Conservation (phyloP, 2,113 vertebrate genomes). For the Alligator mississippiensis region DNA sequence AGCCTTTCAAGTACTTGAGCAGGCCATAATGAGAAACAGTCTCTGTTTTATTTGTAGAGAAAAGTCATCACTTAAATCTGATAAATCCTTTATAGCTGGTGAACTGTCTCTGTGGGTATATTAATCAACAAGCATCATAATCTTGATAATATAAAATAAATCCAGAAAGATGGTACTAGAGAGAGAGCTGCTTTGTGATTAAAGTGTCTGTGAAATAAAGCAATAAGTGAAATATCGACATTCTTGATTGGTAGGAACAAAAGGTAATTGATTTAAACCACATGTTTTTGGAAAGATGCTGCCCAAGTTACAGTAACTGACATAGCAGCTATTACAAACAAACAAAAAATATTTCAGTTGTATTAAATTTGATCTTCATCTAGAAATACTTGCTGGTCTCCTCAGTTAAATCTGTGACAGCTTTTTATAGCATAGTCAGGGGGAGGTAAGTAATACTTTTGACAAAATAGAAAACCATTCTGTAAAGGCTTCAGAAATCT, state of each 20-base stretch:
- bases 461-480: not conserved
- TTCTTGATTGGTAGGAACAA: not conserved
- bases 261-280: not conserved
- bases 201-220: not conserved
- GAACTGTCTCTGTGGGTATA: not conserved
- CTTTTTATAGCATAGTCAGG: not conserved
- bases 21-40: not conserved
- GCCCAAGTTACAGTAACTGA: not conserved
- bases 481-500: not conserved
- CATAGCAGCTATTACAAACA: not conserved
- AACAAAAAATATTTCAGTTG: not conserved
- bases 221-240: not conserved
- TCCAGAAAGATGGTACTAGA: not conserved
- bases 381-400: not conserved
- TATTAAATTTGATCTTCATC: not conserved
- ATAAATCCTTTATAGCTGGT: not conserved
- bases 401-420: not conserved
- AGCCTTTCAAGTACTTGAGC: not conserved
- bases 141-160: not conserved
- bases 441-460: not conserved
- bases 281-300: not conserved
- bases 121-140: not conserved
- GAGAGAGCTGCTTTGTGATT: not conserved
- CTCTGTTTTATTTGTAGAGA: not conserved
- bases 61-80: not conserved